Percentiles rank a stretch among this genome's conserved stretches.
These are phyloP conservation scores for Nomada ruficornis DNA, from an alignment of 2,888 invertebrate species.

Conservation along the genomic window DNA sequence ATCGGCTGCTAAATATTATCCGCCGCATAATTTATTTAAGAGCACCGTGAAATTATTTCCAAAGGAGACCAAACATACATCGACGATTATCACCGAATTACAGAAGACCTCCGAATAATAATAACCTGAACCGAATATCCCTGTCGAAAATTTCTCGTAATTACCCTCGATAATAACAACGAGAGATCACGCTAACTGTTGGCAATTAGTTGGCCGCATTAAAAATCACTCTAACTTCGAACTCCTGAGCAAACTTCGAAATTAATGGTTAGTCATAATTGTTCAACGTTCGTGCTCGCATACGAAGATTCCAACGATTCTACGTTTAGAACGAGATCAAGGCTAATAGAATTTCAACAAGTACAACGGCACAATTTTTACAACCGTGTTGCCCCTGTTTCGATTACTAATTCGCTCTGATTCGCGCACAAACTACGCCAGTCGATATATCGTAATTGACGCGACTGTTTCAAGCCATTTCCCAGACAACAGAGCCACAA, in stretches of 20 bases:
- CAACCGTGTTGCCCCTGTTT: neutral
- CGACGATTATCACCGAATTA: neutral
- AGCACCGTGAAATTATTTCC: neutral
- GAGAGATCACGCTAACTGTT: neutral
- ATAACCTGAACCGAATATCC: neutral
- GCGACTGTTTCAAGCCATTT: no score
- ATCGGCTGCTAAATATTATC: neutral
- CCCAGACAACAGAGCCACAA: no score
- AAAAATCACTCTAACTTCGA: slow-evolving; percentile 8
- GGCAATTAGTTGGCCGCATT: neutral
- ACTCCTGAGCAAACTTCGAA: neutral
- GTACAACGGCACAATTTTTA: no score
- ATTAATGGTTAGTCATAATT: slow-evolving; percentile 5
- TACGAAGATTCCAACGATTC: slow-evolving; percentile 7
- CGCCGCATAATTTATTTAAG: no score
- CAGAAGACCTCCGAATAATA: neutral
- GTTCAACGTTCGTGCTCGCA: slow-evolving; percentile 22
- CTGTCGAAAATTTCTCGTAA: slow-evolving; percentile 8
- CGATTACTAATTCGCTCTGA: slow-evolving; percentile 36
- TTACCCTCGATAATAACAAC: neutral
- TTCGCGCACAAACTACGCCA: no score
- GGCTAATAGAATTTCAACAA: slow-evolving; percentile 14
- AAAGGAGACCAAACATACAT: neutral
- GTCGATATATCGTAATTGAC: no score
- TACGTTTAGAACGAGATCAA: slow-evolving; percentile 30